A percentile compares a stretch with the other conserved stretches of the same genome.
Evolutionary conservation across 2,797 vertebrate species (phyloP).

Genomic region (Falco columbarius): DNA sequence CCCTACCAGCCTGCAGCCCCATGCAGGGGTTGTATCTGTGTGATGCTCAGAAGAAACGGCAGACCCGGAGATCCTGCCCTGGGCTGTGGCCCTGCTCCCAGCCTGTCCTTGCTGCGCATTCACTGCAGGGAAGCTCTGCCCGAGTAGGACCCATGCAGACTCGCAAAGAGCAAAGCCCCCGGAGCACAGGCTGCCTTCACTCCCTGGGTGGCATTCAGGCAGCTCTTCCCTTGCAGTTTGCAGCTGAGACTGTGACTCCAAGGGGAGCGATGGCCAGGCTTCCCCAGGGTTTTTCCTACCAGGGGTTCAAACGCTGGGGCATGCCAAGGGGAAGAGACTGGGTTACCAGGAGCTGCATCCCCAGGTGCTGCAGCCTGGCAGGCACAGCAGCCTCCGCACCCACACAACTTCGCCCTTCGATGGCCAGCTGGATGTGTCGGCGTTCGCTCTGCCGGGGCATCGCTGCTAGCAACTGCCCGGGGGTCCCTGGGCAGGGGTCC

Average conservation of each 20-base stretch:
- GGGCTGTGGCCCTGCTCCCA: not conserved
- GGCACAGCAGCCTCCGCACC: not conserved
- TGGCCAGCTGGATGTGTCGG: not conserved
- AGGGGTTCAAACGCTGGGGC: accelerated
- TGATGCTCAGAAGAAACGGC: accelerated
- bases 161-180: not conserved
- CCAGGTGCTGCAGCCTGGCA: not conserved
- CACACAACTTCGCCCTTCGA: accelerated
- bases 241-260: not conserved
- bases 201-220: not conserved
- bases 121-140: not conserved
- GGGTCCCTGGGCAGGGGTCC: not conserved
- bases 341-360: not conserved
- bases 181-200: not conserved
- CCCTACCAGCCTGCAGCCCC: not conserved
- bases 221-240: not conserved
- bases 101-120: not conserved
- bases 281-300: not conserved
- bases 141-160: not conserved
- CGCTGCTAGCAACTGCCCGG: not conserved
- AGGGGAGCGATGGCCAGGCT: not conserved
- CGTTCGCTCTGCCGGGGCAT: not conserved
- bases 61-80: not conserved
- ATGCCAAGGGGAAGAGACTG: not conserved
- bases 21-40: too few species aligned